Evolutionary conservation across 2,888 invertebrate species (phyloP).

Genomic region (Napeogenes sylphis): DNA sequence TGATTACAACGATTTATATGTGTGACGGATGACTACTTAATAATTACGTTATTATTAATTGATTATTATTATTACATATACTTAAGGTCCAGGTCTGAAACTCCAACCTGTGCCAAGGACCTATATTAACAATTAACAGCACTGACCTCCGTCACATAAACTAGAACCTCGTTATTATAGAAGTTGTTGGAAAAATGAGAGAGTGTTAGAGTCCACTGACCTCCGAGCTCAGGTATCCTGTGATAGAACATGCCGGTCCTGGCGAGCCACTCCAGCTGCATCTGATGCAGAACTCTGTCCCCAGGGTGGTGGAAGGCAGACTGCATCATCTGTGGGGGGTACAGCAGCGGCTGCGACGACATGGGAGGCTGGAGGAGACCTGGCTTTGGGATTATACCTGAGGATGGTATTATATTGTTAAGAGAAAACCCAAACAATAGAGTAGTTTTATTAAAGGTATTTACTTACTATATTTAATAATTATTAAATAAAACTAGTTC

Average conservation of each 20-base stretch:
- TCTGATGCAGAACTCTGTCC: conserved; percentile 82
- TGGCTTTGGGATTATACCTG: conserved; percentile 79
- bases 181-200: too few relatives aligned
- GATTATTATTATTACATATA: too few relatives aligned
- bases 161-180: too few relatives aligned
- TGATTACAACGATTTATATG: neutral
- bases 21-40: neutral
- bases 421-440: too few relatives aligned
- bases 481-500: too few relatives aligned
- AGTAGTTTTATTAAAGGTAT: too few relatives aligned
- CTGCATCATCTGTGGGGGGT: conserved; percentile 61
- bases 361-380: conserved; percentile 77
- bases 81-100: too few relatives aligned
- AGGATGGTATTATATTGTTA: neutral
- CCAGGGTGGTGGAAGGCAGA: conserved; percentile 71
- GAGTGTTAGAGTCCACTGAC: conserved; percentile 62
- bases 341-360: conserved; percentile 73
- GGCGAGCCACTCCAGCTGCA: conserved; percentile 93
- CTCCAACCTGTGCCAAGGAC: too few relatives aligned
- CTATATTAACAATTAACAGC: too few relatives aligned
- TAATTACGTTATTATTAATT: too few relatives aligned
- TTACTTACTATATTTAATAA: too few relatives aligned
- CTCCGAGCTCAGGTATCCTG: conserved; percentile 89
- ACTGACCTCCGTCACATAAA: too few relatives aligned
- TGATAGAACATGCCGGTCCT: conserved; percentile 95